Evolutionary conservation across 2,888 invertebrate species (phyloP).

Genomic region (Cerastoderma edule): DNA sequence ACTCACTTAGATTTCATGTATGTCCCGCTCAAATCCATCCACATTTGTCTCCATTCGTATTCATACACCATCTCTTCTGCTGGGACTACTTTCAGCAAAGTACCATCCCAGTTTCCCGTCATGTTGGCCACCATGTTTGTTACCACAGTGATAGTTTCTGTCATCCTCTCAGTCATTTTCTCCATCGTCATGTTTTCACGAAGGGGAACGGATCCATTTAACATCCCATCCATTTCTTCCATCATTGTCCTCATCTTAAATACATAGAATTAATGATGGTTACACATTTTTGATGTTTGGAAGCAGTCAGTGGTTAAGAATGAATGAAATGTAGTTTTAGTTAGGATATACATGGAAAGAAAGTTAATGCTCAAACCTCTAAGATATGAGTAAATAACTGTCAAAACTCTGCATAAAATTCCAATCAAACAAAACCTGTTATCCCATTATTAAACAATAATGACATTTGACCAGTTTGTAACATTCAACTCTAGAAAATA

Average conservation of each 20-base stretch:
- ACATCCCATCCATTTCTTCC: constrained; percentile 33
- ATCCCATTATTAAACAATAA: no score
- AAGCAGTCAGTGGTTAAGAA: no score
- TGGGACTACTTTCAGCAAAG: constrained; percentile 11
- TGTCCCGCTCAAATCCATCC: constrained; percentile 4
- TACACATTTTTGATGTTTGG: no score
- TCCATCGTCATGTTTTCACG: constrained; percentile 23
- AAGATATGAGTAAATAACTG: no score
- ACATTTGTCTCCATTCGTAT: constrained; percentile 15
- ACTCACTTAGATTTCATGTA: constrained; percentile 26
- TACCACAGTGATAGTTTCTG: constrained; percentile 12
- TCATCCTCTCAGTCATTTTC: constrained; percentile 30
- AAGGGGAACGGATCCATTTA: constrained; percentile 25
- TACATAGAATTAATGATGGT: no score
- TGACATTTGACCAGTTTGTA: no score
- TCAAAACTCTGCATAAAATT: no score
- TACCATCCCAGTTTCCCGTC: not conserved
- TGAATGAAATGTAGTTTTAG: no score
- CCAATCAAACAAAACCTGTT: no score
- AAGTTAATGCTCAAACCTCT: no score
- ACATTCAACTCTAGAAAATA: no score
- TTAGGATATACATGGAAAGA: no score
- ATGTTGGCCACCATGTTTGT: constrained; percentile 3
- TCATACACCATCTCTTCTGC: constrained; percentile 1
- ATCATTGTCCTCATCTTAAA: constrained; percentile 35